Evolutionary conservation across 2,888 invertebrate species (phyloP).

Genomic region (Agriopis aurantiaria): DNA sequence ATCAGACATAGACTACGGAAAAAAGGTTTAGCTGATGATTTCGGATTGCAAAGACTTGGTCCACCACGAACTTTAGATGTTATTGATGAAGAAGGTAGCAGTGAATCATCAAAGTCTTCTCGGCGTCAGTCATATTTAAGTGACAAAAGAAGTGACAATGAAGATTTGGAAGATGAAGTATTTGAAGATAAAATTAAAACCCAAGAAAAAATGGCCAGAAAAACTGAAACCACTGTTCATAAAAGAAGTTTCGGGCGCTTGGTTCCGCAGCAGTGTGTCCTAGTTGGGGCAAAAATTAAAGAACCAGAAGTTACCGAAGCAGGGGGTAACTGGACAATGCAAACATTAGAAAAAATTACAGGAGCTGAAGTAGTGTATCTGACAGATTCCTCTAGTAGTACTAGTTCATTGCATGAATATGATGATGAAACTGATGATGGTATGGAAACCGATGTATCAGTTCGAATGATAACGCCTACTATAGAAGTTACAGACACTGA

Average conservation of each 20-base stretch:
- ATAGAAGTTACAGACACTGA: slow-evolving; percentile 82
- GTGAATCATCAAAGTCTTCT: slow-evolving; percentile 87
- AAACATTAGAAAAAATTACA: slow-evolving; percentile 81
- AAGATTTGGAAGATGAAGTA: slow-evolving; percentile 83
- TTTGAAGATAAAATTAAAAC: slow-evolving; percentile 71
- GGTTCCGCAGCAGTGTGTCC: slow-evolving; percentile 81
- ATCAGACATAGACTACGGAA: slow-evolving; percentile 75
- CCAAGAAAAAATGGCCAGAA: slow-evolving; percentile 53
- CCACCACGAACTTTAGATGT: slow-evolving; percentile 91
- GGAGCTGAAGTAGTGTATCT: slow-evolving; percentile 90
- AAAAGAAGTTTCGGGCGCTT: slow-evolving; percentile 68
- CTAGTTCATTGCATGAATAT: slow-evolving; percentile 86
- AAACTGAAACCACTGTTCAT: slow-evolving; percentile 55
- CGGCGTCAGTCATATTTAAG: slow-evolving; percentile 83
- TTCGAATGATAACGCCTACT: slow-evolving; percentile 82
- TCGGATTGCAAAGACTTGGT: slow-evolving; percentile 77
- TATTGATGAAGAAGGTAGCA: slow-evolving; percentile 92
- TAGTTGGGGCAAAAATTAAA: slow-evolving; percentile 88
- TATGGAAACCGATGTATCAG: slow-evolving; percentile 78
- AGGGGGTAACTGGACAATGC: slow-evolving; percentile 84
- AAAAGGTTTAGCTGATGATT: slow-evolving; percentile 75
- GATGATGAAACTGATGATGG: slow-evolving; percentile 79
- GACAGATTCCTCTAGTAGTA: slow-evolving; percentile 89
- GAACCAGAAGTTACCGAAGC: slow-evolving; percentile 86
- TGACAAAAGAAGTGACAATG: slow-evolving; percentile 78